Base-by-base conservation (phyloP, 2,888 invertebrate species). In the Hylaea fasciaria region DNA sequence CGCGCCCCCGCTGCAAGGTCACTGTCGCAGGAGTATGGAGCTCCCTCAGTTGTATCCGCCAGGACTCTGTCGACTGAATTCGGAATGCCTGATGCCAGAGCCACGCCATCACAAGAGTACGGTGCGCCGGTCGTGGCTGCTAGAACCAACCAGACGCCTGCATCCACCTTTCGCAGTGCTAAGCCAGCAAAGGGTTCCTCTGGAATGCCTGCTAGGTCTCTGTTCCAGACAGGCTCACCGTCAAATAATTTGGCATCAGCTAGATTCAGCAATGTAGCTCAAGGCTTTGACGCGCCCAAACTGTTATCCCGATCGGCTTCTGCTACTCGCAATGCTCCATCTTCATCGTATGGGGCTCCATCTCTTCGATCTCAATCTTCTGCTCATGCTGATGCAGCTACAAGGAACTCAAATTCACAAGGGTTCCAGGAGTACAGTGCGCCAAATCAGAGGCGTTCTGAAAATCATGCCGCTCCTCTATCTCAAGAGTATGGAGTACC, bases 401-500 rank as follows among this genome's bases (percentile, higher is more conserved):
- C 77, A 58, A 75, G 80, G 69, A 72, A 71, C 71, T 62, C 73
- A 57, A 73, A 44, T 43, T 46, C 48, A 7, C 68, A 70, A 58
- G 73, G 39, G 43, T 46, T 41, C 8, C 68, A 70, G 32, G 32
- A 22, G 17, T 64, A 64, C 13, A 49, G 47, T 28, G 46, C 44
- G 0, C 91, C 93, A 3, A 82, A 84, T 35, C 64, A 72, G 1
- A 72, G 74, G 32, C 46, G 72, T 0, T 89, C 91, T 41, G 82
- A 85, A 57, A 85, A 85, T 53, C 93, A 93, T 61, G 91, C 91
- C 9, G 32, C 32, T 16, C 91, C 93, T 61, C 17, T 77, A 5
- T 89, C 92, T 49, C 85, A 87, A 55, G 89, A 88, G 56, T 93
- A 93, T 65, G 92, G 92, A 35, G 88, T 85, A n/a, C 93, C 94